A percentile compares a stretch with the other conserved stretches of the same genome.
These are phyloP conservation scores for Zosterops pallidus DNA, from an alignment of 2,113 vertebrate species.

Conservation along the genomic window DNA sequence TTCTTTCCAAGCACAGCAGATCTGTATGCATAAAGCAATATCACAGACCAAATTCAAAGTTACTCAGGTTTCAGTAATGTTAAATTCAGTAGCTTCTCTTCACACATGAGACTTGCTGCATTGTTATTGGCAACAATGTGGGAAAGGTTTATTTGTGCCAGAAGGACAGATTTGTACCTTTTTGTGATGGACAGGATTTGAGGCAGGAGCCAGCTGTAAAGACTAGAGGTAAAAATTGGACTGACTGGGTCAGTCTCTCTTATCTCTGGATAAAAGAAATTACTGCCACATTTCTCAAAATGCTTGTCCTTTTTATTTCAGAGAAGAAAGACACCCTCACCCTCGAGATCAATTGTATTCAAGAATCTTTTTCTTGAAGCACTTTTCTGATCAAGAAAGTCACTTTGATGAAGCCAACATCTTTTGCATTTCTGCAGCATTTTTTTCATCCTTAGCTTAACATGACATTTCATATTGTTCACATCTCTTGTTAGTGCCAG, in stretches of 20 bases:
- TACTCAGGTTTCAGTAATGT: not conserved
- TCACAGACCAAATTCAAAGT: not conserved
- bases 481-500: slow-evolving; percentile 46
- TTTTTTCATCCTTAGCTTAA: slow-evolving; percentile 37
- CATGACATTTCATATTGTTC: slow-evolving; percentile 47
- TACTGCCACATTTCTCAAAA: not conserved
- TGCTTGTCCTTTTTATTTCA: not conserved
- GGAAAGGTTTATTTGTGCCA: not conserved
- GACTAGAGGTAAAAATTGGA: not conserved
- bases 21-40: not conserved
- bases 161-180: not conserved
- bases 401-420: not conserved
- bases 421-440: slow-evolving; percentile 5
- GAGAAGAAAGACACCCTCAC: not conserved
- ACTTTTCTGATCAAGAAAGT: not conserved
- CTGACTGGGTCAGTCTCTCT: not conserved
- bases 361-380: not conserved
- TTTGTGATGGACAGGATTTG: not conserved
- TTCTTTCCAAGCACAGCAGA: not conserved
- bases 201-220: not conserved
- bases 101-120: not conserved
- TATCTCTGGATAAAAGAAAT: not conserved
- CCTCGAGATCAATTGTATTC: not conserved
- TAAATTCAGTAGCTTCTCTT: not conserved
- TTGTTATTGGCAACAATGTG: not conserved